These are phyloP conservation scores for Pogoniulus pusillus DNA, from an alignment of 2,797 vertebrate genomes.

Conservation along the genomic window DNA sequence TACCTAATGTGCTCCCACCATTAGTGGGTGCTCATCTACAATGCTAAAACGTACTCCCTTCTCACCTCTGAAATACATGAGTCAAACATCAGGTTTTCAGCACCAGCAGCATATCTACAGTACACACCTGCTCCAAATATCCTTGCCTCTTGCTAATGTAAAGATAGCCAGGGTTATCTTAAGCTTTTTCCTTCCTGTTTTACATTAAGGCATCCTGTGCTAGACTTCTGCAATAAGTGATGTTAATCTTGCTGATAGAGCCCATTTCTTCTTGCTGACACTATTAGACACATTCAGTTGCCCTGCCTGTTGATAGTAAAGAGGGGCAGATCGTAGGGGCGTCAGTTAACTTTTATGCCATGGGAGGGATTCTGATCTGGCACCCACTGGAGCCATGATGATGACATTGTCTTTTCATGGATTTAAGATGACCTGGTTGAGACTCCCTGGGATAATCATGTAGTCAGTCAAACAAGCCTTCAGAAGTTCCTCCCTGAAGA, in stretches of 20 bases:
- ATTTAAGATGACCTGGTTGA: neutral
- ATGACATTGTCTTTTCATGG: neutral
- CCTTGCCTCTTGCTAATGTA: neutral
- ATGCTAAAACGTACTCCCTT: neutral
- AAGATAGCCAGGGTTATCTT: neutral
- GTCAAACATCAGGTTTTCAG: neutral
- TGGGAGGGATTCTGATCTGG: neutral
- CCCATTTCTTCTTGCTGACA: neutral
- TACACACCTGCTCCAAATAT: neutral
- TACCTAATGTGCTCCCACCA: neutral
- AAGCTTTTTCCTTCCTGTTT: neutral
- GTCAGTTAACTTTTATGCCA: neutral
- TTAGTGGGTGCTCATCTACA: neutral
- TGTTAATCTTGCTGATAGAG: neutral
- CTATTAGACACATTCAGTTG: neutral
- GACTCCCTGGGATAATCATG: neutral
- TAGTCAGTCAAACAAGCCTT: neutral
- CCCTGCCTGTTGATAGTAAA: neutral
- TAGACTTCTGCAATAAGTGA: neutral
- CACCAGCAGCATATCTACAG: neutral
- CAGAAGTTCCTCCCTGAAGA: neutral
- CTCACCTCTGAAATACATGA: neutral
- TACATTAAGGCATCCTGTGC: neutral
- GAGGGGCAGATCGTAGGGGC: neutral
- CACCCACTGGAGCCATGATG: accelerated